Base-by-base conservation (phyloP, 2,113 vertebrate genomes). In the Cygnus buccinator region DNA sequence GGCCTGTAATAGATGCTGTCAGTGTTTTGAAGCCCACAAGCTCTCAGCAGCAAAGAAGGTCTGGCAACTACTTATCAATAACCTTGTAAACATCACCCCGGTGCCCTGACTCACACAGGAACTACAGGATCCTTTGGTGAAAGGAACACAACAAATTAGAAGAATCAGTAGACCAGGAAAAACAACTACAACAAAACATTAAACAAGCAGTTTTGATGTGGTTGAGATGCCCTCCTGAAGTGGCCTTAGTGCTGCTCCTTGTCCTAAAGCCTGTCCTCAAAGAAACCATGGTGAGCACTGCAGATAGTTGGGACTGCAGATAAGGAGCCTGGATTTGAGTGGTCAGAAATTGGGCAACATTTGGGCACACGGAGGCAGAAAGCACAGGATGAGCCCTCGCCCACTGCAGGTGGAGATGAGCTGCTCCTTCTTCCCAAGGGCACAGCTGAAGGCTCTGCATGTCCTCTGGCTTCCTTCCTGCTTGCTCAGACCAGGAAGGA, bases 141-240 rank as follows among this genome's bases (percentile, higher is more conserved):
- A 91, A 26, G 33, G 63, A 94, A 80, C 50, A 84, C 35, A 96
- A 71, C n/a, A 62, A 89, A 85, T 91, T 44, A 75, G 71, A 58
- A 88, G n/a, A 81, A 68, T 85, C 65, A 57, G 19, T 85, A 54
- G 26, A 50, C 50, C 11, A 8, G 6, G 28, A 12, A 4, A 44
- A 22, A 58, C 23, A 52, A 7, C 26, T 29, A 41, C 20, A 11
- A 4, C 0, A 23, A 62, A 48, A 55, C 29, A 26, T 66, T 68
- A 84, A 83, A 73, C 26, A 11, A 39, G 10, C 31, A 66, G 11
- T 37, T 92, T 63, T 50, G 26, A n/a, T 52, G 39, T 39, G 28
- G 6, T 22, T 0, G 1, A 93, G 63, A 41, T 37, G 41, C 54
- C 37, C 19, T 41, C 67, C 55, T 44, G 31, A 61, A 5, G 7